Evolutionary conservation across 2,113 vertebrate species (phyloP).

Genomic region (Sisor rabdophorus): DNA sequence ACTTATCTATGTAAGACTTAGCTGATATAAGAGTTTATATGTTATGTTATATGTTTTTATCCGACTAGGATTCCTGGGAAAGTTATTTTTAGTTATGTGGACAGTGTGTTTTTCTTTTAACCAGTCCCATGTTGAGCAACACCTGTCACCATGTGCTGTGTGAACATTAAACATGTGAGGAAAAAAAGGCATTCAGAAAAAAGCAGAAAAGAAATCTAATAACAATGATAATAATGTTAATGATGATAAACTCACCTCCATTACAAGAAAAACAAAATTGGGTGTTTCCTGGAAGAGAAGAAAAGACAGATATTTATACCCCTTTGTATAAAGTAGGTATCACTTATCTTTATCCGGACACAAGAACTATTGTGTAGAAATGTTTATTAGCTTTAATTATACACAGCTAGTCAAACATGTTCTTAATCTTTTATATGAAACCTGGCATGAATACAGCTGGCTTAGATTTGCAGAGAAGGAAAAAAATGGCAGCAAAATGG

Average conservation of each 20-base stretch:
- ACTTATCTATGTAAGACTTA: constrained; percentile 13
- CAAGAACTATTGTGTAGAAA: not conserved
- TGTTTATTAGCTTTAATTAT: not conserved
- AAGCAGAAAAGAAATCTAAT: not conserved
- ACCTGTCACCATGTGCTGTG: not conserved
- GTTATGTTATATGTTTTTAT: constrained; percentile 35
- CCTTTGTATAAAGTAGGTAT: not conserved
- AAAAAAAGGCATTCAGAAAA: constrained; percentile 9
- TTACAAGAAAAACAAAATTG: constrained; percentile 91
- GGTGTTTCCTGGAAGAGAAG: constrained; percentile 85
- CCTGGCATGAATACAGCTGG: constrained; percentile 4
- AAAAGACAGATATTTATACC: constrained; percentile 30
- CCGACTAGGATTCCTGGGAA: constrained; percentile 53
- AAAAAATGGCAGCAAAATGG: not conserved
- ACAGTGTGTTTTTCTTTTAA: constrained; percentile 53
- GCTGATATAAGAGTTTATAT: constrained; percentile 26
- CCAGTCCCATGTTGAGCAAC: constrained; percentile 49
- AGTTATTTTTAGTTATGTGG: constrained; percentile 48
- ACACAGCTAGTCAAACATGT: not conserved
- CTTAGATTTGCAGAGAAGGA: not conserved
- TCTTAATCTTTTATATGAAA: not conserved
- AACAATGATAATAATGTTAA: not conserved
- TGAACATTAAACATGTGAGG: constrained; percentile 26
- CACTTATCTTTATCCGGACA: not conserved
- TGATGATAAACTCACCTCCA: constrained; percentile 79